Conservation (phyloP, 2,797 vertebrate species). For the Selene dorsalis region DNA sequence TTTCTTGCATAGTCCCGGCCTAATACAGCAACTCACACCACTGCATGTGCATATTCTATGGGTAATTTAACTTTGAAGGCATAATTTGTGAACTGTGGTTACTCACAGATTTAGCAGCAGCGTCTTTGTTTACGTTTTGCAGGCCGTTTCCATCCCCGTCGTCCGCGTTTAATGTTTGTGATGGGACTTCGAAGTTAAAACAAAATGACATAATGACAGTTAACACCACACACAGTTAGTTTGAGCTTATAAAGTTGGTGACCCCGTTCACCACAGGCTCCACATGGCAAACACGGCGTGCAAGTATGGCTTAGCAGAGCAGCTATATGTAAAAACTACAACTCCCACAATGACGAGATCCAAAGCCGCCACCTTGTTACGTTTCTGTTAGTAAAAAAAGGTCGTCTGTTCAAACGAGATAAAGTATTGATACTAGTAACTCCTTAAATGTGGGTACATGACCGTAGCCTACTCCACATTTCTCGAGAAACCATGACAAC, state of each 20-base stretch:
- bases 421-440: neutral
- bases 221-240: neutral
- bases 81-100: conserved; percentile 9
- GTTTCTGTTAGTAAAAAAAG: neutral
- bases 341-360: conserved; percentile 54
- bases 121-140: conserved; percentile 38
- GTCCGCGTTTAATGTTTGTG: conserved; percentile 22
- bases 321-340: conserved; percentile 55
- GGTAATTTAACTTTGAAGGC: neutral
- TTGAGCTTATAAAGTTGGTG: neutral
- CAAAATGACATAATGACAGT: conserved; percentile 80
- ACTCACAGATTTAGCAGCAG: conserved; percentile 65
- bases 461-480: no score
- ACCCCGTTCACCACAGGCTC: neutral
- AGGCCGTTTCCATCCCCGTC: conserved; percentile 25
- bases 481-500: neutral
- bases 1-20: neutral
- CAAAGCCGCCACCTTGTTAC: neutral
- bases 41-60: neutral
- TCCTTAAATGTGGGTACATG: fast-evolving
- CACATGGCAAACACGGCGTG: conserved; percentile 47
- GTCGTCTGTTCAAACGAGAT: fast-evolving
- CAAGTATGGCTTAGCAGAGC: conserved; percentile 8
- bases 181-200: conserved; percentile 83
- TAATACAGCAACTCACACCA: neutral